Conservation (phyloP, 1,140 invertebrate genomes). For the Lerema accius region DNA sequence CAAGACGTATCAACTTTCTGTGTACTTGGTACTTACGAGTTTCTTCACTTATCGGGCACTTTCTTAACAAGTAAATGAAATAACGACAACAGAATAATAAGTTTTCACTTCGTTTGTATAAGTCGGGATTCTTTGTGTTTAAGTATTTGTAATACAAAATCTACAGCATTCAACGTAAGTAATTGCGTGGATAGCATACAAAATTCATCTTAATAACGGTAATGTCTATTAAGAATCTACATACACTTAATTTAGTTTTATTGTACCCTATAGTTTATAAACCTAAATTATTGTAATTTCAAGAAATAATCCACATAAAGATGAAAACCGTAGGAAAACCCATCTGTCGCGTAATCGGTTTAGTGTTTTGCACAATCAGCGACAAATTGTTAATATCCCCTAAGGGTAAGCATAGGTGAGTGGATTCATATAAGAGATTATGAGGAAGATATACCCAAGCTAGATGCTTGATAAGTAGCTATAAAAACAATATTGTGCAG, state of each 20-base stretch:
- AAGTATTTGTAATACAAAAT: too few species aligned
- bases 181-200: too few species aligned
- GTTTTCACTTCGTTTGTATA: not conserved
- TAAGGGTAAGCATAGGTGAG: too few species aligned
- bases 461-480: too few species aligned
- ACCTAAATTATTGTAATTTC: too few species aligned
- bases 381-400: not conserved
- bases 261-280: too few species aligned
- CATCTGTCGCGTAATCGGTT: constrained; percentile 6
- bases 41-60: constrained; percentile 12
- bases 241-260: too few species aligned
- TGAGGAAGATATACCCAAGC: not conserved
- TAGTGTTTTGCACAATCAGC: constrained; percentile 13
- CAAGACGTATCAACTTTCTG: constrained; percentile 5
- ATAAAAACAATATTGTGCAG: too few species aligned
- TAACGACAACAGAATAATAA: constrained; percentile 1
- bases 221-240: too few species aligned
- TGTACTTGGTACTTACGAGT: constrained; percentile 22
- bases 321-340: constrained; percentile 10
- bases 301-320: constrained; percentile 7
- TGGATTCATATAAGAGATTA: not conserved
- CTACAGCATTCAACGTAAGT: too few species aligned
- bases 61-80: constrained; percentile 9
- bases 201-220: too few species aligned
- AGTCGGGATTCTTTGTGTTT: too few species aligned